Percentiles rank a stretch among this genome's conserved stretches.
Evolutionary conservation across 2,797 vertebrate species (phyloP).

Genomic region (Morus bassanus): DNA sequence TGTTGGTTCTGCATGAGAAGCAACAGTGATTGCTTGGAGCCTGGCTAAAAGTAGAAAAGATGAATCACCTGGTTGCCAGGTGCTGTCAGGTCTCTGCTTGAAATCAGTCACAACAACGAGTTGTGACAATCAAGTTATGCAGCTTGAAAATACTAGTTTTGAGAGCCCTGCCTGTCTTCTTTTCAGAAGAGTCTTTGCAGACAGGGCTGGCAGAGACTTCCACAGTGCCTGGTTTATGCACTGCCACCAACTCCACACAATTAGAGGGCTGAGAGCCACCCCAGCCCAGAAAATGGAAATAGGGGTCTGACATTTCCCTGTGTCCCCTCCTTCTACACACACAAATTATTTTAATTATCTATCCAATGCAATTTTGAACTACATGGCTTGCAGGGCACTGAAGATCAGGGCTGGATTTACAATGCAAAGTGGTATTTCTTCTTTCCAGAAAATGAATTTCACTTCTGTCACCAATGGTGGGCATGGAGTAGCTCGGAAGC

Average conservation of each 20-base stretch:
- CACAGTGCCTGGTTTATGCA: not conserved
- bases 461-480: not conserved
- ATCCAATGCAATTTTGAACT: not conserved
- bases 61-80: conserved; percentile 29
- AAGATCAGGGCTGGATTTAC: not conserved
- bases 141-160: not conserved
- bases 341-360: not conserved
- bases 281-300: not conserved
- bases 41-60: conserved; percentile 16
- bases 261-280: not conserved
- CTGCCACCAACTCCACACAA: not conserved
- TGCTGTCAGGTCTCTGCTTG: not conserved
- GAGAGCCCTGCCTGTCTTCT: not conserved
- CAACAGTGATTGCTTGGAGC: not conserved
- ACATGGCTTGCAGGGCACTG: not conserved
- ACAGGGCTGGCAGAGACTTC: not conserved
- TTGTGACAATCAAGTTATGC: not conserved
- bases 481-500: not conserved
- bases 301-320: not conserved
- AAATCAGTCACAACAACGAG: conserved; percentile 19
- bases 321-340: not conserved
- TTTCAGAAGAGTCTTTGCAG: not conserved
- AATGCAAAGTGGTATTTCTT: not conserved
- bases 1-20: conserved; percentile 31
- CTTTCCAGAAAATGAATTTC: not conserved